Conservation (phyloP, 2,797 vertebrate genomes). For the Myotis pilosus region DNA sequence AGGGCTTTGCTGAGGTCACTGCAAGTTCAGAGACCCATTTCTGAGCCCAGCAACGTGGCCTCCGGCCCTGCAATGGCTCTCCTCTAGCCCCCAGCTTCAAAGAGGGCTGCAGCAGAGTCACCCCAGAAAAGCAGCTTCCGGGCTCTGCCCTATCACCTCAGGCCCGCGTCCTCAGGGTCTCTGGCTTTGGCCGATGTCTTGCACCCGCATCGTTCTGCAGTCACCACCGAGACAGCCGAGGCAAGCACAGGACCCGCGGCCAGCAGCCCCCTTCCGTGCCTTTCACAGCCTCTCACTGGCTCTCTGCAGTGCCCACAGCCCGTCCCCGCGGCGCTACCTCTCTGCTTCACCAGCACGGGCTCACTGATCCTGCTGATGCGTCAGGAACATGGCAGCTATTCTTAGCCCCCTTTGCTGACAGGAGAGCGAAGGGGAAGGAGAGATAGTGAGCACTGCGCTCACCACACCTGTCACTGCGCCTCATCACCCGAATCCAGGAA, state of each 20-base stretch:
- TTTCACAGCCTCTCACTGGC: background rate
- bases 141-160: background rate
- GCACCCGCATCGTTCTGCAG: background rate
- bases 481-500: slow-evolving; percentile 17
- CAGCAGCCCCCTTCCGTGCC: background rate
- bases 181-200: background rate
- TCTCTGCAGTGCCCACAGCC: background rate
- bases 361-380: background rate
- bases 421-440: background rate
- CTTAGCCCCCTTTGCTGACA: slow-evolving; percentile 15
- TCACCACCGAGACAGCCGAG: background rate
- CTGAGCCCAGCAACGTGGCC: background rate
- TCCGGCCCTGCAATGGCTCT: no score
- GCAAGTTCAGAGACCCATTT: background rate
- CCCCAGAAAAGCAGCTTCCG: background rate
- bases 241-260: rapidly evolving
- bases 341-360: background rate
- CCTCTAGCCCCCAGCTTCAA: background rate
- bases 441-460: background rate
- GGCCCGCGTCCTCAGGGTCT: background rate
- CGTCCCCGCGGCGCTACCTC: background rate
- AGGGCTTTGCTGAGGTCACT: background rate
- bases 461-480: background rate
- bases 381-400: background rate
- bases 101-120: no score